These are phyloP conservation scores for Smutsia temminckii DNA, from an alignment of 2,797 vertebrate species.

Conservation along the genomic window DNA sequence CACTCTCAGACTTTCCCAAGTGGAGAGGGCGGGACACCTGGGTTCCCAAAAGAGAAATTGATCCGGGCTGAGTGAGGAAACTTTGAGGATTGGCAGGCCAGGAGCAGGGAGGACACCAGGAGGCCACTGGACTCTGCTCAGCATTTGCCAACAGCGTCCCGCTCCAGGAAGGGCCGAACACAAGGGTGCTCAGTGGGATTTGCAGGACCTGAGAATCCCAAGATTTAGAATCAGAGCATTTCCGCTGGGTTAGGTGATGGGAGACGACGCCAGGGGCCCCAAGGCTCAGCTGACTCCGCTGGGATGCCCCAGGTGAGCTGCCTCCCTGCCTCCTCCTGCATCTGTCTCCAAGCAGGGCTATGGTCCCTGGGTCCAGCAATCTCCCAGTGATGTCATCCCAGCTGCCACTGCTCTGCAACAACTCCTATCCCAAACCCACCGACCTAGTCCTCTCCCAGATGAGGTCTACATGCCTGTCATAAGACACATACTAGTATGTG, in stretches of 20 bases:
- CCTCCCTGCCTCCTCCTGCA: conserved; percentile 9
- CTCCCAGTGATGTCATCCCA: conserved; percentile 9
- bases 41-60: conserved; percentile 47
- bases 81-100: neutral
- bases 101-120: neutral
- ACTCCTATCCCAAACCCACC: neutral
- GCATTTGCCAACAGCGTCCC: neutral
- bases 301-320: neutral
- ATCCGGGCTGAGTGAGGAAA: conserved; percentile 20
- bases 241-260: conserved; percentile 14
- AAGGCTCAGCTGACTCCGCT: neutral
- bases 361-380: neutral
- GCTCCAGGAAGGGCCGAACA: neutral
- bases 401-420: neutral
- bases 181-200: neutral
- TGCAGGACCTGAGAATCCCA: neutral
- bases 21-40: conserved; percentile 41
- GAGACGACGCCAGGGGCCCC: neutral
- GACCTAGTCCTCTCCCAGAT: neutral
- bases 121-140: neutral
- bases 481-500: neutral
- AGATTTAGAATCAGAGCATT: conserved; percentile 35
- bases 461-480: neutral
- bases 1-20: conserved; percentile 47
- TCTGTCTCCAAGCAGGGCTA: conserved; percentile 63